phyloP scores from a whole-genome alignment of 2,113 vertebrate genomes.

The Pionites leucogaster region DNA sequence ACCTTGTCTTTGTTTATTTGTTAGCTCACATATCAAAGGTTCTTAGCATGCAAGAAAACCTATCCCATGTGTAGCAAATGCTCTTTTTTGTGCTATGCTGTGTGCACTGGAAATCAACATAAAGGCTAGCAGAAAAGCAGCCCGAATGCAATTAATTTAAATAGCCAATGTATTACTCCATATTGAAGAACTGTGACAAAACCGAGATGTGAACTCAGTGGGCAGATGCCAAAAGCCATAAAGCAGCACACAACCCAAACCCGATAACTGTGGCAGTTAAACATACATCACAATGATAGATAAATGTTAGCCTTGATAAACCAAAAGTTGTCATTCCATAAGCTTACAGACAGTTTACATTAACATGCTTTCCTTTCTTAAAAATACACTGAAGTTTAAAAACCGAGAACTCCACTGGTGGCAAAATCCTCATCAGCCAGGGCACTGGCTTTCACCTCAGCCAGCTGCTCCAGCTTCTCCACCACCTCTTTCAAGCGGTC shows the following conservation, averaged over 20 bases:
- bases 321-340: background rate
- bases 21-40: background rate
- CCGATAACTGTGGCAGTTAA: background rate
- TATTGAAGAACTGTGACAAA: background rate
- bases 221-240: background rate
- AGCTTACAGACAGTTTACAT: background rate
- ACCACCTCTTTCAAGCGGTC: slow-evolving; percentile 80
- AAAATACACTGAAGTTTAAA: background rate
- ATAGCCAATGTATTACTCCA: background rate
- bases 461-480: slow-evolving; percentile 80
- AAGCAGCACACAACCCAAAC: background rate
- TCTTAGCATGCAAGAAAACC: background rate
- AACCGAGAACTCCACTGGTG: background rate
- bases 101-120: background rate
- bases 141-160: background rate
- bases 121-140: background rate
- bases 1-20: background rate
- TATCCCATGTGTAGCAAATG: background rate
- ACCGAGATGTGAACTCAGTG: background rate
- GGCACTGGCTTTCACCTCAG: slow-evolving; percentile 46
- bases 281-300: background rate
- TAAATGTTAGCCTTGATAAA: background rate
- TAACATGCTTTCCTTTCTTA: background rate
- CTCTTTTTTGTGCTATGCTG: background rate
- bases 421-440: slow-evolving; percentile 13